These are phyloP conservation scores for Arctia plantaginis DNA, from an alignment of 2,888 invertebrate genomes.

Conservation along the genomic window DNA sequence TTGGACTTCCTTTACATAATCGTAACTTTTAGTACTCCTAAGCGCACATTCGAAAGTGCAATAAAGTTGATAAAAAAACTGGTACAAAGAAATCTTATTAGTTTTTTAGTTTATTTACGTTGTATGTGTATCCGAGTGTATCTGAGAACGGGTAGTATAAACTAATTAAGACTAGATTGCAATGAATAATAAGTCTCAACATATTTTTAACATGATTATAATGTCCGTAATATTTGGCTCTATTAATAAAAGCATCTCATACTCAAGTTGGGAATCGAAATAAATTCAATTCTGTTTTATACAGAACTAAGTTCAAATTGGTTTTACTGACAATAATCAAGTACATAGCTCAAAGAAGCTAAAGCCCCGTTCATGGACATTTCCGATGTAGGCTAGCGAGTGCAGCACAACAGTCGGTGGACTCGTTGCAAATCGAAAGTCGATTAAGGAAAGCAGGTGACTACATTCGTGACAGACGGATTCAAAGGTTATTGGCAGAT, in stretches of 20 bases:
- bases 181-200: too few species aligned
- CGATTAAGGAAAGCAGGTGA: conserved; percentile 46
- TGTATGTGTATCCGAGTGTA: not conserved
- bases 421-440: conserved; percentile 21
- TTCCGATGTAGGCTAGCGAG: conserved; percentile 31
- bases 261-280: not conserved
- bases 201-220: too few species aligned
- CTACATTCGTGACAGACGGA: conserved; percentile 41
- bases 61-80: not conserved
- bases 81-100: not conserved
- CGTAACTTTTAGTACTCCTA: not conserved
- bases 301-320: not conserved
- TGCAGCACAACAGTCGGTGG: conserved; percentile 22
- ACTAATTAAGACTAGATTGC: not conserved
- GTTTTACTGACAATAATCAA: not conserved
- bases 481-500: conserved; percentile 22
- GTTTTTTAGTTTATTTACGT: not conserved
- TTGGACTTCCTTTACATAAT: too few species aligned
- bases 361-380: conserved; percentile 9
- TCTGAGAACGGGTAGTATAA: not conserved
- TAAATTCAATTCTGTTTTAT: not conserved
- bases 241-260: not conserved
- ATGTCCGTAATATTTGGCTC: not conserved
- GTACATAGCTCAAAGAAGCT: conserved; percentile 8
- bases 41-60: not conserved